These are phyloP conservation scores for Glaucopsyche alexis DNA, from an alignment of 2,888 invertebrate species.

Conservation along the genomic window DNA sequence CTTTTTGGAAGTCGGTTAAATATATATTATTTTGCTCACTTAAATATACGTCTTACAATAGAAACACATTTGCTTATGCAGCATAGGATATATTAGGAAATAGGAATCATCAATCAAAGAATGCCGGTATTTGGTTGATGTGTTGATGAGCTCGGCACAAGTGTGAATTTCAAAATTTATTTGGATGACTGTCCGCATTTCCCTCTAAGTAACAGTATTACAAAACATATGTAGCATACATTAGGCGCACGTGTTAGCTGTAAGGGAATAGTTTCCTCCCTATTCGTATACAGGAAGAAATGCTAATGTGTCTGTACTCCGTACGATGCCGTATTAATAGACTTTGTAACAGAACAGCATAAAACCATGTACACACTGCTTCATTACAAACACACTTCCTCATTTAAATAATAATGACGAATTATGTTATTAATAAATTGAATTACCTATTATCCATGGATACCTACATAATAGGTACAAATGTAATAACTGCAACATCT, in stretches of 20 bases:
- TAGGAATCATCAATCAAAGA: neutral
- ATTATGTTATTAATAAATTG: too few species aligned
- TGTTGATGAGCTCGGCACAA: neutral
- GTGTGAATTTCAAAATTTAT: neutral
- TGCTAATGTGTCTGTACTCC: neutral
- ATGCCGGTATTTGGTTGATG: neutral
- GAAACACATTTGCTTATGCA: neutral
- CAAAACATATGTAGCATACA: neutral
- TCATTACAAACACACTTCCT: too few species aligned
- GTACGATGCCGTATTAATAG: neutral
- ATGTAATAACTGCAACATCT: too few species aligned
- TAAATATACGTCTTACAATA: neutral
- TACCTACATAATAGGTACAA: too few species aligned
- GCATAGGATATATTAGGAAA: neutral
- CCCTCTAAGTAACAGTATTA: neutral
- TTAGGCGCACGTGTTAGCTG: constrained; percentile 13
- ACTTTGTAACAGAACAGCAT: neutral
- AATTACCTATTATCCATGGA: too few species aligned
- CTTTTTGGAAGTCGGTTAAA: too few species aligned
- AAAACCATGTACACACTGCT: too few species aligned
- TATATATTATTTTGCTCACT: too few species aligned
- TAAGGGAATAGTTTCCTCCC: constrained; percentile 18
- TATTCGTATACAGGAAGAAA: neutral
- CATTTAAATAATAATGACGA: too few species aligned
- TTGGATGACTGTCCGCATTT: constrained; percentile 3